Evolutionary conservation across 1,140 invertebrate species (phyloP).

Genomic region (Oncopeltus fasciatus): DNA sequence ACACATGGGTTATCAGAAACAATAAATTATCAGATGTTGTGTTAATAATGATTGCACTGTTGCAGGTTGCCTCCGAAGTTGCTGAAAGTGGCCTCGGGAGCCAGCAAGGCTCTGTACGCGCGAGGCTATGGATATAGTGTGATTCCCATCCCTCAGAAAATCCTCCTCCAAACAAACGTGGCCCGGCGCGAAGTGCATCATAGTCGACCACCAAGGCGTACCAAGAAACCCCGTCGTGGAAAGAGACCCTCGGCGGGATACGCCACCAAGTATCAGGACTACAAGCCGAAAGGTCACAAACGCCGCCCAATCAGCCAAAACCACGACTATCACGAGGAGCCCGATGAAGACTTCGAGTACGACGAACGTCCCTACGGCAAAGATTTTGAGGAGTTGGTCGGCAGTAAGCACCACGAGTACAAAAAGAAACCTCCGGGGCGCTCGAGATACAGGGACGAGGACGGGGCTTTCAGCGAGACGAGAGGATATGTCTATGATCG

Average conservation of each 20-base stretch:
- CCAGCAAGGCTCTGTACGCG: conserved; percentile 3
- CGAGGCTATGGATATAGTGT: neutral
- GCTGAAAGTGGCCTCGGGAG: neutral
- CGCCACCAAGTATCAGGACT: neutral
- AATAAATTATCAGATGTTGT: too few relatives aligned
- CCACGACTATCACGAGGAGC: neutral
- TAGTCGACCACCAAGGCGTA: neutral
- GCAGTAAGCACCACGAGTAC: neutral
- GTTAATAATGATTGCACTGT: too few relatives aligned
- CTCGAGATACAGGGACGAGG: neutral
- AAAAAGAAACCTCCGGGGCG: neutral
- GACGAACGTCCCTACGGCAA: neutral
- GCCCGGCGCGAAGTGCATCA: neutral
- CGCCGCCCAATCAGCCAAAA: neutral
- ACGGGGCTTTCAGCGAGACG: neutral
- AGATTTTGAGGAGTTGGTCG: conserved; percentile 4
- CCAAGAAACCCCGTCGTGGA: neutral
- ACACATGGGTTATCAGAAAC: too few relatives aligned
- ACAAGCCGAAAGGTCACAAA: neutral
- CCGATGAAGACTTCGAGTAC: neutral
- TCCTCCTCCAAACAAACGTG: neutral
- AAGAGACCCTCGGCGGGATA: neutral
- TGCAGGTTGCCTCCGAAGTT: conserved; percentile 6
- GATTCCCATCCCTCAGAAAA: neutral
- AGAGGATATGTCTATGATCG: neutral